phyloP scores from a whole-genome alignment of 2,113 vertebrate genomes.

The Illadopsis cleaveri region DNA sequence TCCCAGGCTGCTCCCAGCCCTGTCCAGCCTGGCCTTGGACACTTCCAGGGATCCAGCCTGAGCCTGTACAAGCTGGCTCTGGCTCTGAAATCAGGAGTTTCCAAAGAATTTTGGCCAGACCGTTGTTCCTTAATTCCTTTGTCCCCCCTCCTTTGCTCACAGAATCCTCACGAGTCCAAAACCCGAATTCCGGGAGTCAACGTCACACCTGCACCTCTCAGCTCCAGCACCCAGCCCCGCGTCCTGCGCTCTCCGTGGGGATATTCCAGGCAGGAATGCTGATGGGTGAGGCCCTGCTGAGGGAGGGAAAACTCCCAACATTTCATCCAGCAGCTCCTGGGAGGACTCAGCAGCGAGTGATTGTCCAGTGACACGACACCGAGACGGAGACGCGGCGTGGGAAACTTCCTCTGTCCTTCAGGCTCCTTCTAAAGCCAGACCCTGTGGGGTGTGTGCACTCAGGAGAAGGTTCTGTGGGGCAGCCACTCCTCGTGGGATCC shows the following conservation, averaged over 20 bases:
- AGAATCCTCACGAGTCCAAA: not conserved
- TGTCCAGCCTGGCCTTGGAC: not conserved
- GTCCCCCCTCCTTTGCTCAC: not conserved
- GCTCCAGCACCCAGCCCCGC: not conserved
- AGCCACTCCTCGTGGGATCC: accelerated
- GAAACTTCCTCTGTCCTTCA: not conserved
- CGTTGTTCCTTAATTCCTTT: not conserved
- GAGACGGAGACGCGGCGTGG: not conserved
- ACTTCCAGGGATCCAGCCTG: not conserved
- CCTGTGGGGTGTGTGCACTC: accelerated
- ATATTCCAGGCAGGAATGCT: not conserved
- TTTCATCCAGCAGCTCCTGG: not conserved
- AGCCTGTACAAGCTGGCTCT: not conserved
- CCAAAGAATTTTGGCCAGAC: accelerated
- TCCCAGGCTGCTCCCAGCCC: not conserved
- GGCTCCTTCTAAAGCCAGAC: not conserved
- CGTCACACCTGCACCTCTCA: accelerated
- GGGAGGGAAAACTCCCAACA: not conserved
- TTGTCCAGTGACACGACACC: not conserved
- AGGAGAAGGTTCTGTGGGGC: not conserved
- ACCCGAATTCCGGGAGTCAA: accelerated
- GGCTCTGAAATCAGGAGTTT: not conserved
- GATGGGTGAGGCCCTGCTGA: not conserved
- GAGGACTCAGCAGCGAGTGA: not conserved
- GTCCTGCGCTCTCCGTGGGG: accelerated